Base-by-base conservation (phyloP, 2,888 invertebrate species). In the Diplolepis rosae region DNA sequence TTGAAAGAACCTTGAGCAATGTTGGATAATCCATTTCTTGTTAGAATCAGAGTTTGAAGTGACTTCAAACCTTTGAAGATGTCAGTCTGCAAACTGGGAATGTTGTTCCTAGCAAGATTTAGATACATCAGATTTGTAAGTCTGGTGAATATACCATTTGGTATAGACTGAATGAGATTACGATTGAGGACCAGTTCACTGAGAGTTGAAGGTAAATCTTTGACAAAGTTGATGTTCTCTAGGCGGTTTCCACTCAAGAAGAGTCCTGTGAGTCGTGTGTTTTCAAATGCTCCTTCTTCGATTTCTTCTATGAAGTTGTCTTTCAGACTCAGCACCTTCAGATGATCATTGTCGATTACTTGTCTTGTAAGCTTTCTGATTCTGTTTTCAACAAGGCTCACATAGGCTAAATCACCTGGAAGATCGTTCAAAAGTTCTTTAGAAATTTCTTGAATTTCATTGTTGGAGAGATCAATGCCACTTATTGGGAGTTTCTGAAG, bases 231-330 rank as follows among this genome's bases (percentile, higher is more conserved):
- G 2, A 83, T 56, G 6, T 70, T 73, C 3, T 74, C 65, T 7
- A 85, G 65, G 2, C 71, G 73, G 69, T 84, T 85, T 0, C 66
- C 74, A 0, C 65, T 28, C 0, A 84, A 45, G 13, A 70, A 75
- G 4, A 85, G 73, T 4, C 71, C 73, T 0, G 68, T 68, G 18
- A 88, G 78, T 32, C 85, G 86, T 0, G 90, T 82, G 2, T 84
- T 85, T 9, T 78, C 70, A n/a, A 90, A 88, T n/a, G 88, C 85
- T 52, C 83, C 85, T 0, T 81, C 74, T 69, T 89, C 88, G 18
- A 90, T 81, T 15, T 80, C 79, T 2, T 83, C 82, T 35, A 90
- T 85, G 4, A 77, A 71, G 73, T 90, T 90, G 42, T 82, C 79
- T 3, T 80, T 82, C 11, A 90, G 77, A 68, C 86, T 85, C 39